A percentile compares a stretch with the other conserved stretches of the same genome.
Conservation (phyloP, 2,888 invertebrate species). For the Balanococcus diminutus region DNA sequence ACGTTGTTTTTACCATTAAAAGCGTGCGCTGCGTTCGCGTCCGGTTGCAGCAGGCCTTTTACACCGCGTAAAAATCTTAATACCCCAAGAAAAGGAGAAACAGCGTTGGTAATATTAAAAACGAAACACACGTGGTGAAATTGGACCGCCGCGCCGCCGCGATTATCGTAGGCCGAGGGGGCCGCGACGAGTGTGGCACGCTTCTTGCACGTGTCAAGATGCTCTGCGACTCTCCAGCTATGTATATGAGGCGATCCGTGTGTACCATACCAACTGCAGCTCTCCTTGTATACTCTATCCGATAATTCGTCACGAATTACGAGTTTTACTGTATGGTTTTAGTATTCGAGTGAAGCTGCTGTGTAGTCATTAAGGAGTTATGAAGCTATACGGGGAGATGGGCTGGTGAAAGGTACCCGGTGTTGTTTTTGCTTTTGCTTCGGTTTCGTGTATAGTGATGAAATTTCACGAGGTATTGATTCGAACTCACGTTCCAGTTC, state of each 20-base stretch:
- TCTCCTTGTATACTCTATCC: too few species aligned
- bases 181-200: conserved; percentile 42
- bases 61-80: conserved; percentile 15
- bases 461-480: neutral
- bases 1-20: conserved; percentile 32
- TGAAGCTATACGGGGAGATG: neutral
- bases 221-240: too few species aligned
- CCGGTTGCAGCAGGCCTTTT: conserved; percentile 23
- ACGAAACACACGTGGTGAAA: conserved; percentile 41
- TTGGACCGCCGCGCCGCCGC: neutral
- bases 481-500: neutral
- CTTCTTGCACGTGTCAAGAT: conserved; percentile 34
- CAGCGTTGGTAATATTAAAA: conserved; percentile 35
- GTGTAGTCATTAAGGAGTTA: neutral
- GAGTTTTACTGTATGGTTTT: neutral
- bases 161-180: neutral
- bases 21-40: neutral
- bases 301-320: conserved; percentile 34
- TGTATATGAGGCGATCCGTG: neutral
- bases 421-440: neutral
- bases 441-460: neutral
- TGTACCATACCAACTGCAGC: neutral
- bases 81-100: neutral
- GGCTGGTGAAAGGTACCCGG: neutral
- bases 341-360: conserved; percentile 1